A percentile compares a stretch with the other conserved stretches of the same genome.
These are phyloP conservation scores for Coremacera marginata DNA, from an alignment of 2,888 invertebrate species.

Conservation along the genomic window DNA sequence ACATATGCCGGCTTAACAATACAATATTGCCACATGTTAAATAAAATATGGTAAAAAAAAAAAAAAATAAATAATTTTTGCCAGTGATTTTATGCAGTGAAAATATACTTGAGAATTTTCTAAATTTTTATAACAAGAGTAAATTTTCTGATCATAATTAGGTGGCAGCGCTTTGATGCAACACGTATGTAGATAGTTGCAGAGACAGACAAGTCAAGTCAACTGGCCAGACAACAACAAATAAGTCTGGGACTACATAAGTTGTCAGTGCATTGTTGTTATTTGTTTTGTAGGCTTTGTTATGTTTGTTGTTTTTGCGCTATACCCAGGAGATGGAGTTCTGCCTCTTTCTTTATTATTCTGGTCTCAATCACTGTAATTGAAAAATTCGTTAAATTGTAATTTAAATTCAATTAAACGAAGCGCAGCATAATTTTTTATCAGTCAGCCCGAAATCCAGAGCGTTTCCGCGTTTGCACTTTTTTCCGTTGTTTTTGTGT, in stretches of 20 bases:
- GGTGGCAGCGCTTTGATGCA: conserved; percentile 1
- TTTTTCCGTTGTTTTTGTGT: neutral
- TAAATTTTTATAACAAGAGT: neutral
- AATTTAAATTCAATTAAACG: conserved; percentile 53
- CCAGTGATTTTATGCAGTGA: too few species aligned
- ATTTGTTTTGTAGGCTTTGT: neutral
- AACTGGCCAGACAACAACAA: neutral
- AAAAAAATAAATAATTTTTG: neutral
- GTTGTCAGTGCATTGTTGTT: conserved; percentile 29
- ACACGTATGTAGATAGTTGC: neutral
- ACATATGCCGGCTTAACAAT: neutral
- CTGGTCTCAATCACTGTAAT: conserved; percentile 47
- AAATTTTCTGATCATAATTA: neutral
- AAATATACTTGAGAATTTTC: too few species aligned
- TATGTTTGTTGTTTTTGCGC: neutral
- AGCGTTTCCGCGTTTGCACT: conserved; percentile 24
- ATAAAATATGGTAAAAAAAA: neutral
- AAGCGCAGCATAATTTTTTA: neutral
- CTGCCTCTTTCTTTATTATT: neutral
- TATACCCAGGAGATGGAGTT: neutral
- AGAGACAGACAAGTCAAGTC: neutral
- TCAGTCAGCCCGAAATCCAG: neutral
- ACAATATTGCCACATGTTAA: neutral
- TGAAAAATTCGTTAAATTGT: conserved; percentile 55
- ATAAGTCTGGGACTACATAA: conserved; percentile 22